These are phyloP conservation scores for Tragelaphus imberbis DNA, from an alignment of 2,113 vertebrate genomes.

Conservation along the genomic window DNA sequence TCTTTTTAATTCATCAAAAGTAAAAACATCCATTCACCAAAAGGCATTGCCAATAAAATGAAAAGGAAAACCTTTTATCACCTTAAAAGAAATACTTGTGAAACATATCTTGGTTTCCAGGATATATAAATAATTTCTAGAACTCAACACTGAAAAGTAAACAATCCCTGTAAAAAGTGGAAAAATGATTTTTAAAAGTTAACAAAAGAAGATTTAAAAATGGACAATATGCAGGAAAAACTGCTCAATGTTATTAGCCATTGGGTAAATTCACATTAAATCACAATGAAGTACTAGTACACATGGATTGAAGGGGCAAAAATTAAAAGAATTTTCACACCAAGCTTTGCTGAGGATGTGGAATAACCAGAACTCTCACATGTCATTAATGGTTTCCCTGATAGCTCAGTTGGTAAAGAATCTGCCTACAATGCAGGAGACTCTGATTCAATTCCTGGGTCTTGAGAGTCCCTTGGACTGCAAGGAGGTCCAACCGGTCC, in stretches of 20 bases:
- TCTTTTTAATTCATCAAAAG: background rate
- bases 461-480: too few relatives aligned
- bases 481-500: too few relatives aligned
- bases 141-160: background rate
- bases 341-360: background rate
- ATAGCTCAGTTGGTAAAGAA: background rate
- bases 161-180: background rate
- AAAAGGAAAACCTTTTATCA: background rate
- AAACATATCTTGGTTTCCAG: background rate
- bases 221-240: background rate
- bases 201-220: background rate
- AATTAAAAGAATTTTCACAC: background rate
- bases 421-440: background rate
- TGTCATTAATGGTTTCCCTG: background rate
- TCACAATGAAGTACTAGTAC: background rate
- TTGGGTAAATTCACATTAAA: background rate
- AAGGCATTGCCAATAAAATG: background rate
- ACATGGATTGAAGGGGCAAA: background rate
- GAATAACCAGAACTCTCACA: background rate
- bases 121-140: background rate
- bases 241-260: background rate
- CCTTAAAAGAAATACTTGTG: background rate
- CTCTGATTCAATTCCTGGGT: background rate
- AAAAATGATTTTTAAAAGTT: background rate
- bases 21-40: background rate